Evolutionary conservation across 2,888 invertebrate species (phyloP), one percentile per base, ranked within the genome.

Genomic region (Acleris cristana): DNA sequence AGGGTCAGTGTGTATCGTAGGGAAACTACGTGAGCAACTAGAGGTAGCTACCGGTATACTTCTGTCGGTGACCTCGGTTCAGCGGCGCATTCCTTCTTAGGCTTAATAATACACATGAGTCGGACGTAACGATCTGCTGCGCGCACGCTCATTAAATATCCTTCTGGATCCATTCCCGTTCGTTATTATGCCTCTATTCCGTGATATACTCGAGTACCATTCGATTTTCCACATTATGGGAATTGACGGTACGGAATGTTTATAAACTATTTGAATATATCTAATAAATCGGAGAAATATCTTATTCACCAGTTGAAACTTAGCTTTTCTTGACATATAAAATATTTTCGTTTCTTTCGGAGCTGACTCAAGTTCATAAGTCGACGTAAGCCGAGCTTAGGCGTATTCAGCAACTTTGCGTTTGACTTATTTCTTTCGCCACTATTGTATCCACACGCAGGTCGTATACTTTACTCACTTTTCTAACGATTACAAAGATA

Each of bases 61-160:
- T 82, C 86, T 84, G 82, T 83, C 79, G 81, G 80, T 87, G 89
- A 90, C 90, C 90, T 82, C 82, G 77, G 82, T 83, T 84, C 82
- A 84, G 81, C 77, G 76, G 80, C 77, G 77, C 89, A 90, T 90
- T 90, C 92, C 92, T 88, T 90, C 88, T 90, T 87, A 79, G 88
- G 88, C 86, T 82, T 91, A 91, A 91, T 91, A 91, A 90, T 89
- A 91, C 90, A 88, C 87, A 87, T 87, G 85, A 85, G 84, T 79
- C 77, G 79, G 77, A 75, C 86, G 83, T 88, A 89, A 89, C 89
- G 87, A 92, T 87, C 87, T 79, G 72, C 71, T 75, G 73, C 79
- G 79, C 80, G 83, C 82, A 81, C 81, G 82, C 87, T 90, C 88
- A 91, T 91, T 91, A 92, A 82, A 84, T 84, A 77, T 79, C 80